These are phyloP conservation scores for Argyra leucocephala DNA, from an alignment of 2,888 invertebrate genomes.

Conservation along the genomic window DNA sequence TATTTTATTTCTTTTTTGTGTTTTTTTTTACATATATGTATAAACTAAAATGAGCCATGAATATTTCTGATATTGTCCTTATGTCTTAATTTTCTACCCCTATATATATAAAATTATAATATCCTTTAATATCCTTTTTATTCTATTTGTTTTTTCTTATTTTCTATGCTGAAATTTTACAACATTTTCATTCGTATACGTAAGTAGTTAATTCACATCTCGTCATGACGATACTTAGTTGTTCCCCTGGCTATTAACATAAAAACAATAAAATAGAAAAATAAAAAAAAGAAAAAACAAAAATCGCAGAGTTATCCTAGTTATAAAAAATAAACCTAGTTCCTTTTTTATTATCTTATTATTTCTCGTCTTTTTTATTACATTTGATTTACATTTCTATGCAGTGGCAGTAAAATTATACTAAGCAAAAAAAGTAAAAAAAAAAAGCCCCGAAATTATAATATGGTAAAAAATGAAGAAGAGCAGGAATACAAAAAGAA, in stretches of 20 bases:
- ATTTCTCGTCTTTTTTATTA: background rate
- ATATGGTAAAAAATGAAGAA: too few species aligned
- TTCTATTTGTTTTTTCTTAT: background rate
- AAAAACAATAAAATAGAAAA: background rate
- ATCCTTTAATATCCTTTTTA: background rate
- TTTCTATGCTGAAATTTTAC: too few species aligned
- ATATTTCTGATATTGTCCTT: background rate
- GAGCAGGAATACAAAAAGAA: too few species aligned
- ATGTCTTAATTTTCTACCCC: background rate
- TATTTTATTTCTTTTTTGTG: too few species aligned
- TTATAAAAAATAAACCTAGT: background rate
- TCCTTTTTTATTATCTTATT: background rate
- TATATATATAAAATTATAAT: background rate
- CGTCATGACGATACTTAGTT: background rate
- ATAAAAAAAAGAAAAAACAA: background rate
- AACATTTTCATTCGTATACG: background rate
- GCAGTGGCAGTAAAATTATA: background rate
- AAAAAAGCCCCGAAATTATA: background rate
- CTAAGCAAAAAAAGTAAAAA: background rate
- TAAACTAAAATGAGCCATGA: too few species aligned
- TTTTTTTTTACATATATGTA: too few species aligned
- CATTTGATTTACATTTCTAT: slow-evolving; percentile 6
- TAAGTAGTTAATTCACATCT: background rate
- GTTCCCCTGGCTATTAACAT: background rate
- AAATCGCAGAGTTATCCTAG: background rate